phyloP scores from a whole-genome alignment of 2,113 vertebrate species.

The Psettodes erumei region DNA sequence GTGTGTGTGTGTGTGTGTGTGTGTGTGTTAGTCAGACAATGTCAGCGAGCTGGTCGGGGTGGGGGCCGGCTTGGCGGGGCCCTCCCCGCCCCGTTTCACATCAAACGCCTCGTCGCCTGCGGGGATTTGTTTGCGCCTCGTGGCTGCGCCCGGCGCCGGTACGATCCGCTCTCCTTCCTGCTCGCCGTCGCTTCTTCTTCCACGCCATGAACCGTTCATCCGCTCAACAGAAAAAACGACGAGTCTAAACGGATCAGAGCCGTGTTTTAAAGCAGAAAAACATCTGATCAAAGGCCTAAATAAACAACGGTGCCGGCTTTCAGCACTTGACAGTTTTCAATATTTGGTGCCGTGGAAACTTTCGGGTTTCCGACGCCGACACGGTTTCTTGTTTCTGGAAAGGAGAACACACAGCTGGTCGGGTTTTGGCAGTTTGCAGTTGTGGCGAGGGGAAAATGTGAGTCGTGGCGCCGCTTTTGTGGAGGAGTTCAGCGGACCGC shows the following conservation, averaged over 20 bases:
- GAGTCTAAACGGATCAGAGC: neutral
- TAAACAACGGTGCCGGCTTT: neutral
- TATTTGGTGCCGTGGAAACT: neutral
- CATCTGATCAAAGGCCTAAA: neutral
- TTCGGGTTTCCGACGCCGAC: neutral
- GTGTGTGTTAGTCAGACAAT: conserved; percentile 44
- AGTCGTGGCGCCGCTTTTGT: neutral
- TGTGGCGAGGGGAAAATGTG: neutral
- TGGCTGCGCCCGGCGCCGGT: conserved; percentile 8
- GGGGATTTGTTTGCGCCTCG: conserved; percentile 59
- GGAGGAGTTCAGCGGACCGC: neutral
- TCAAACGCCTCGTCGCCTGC: conserved; percentile 60
- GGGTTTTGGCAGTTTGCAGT: neutral
- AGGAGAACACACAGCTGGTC: conserved; percentile 14
- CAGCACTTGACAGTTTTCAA: neutral
- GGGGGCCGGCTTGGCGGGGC: conserved; percentile 50
- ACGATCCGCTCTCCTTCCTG: conserved; percentile 21
- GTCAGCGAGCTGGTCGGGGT: conserved; percentile 42
- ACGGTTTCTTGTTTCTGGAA: conserved; percentile 14
- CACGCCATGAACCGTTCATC: neutral
- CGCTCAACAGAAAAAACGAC: conserved; percentile 1
- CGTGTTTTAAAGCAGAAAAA: neutral
- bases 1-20: conserved; percentile 56
- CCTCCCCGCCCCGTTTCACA: conserved; percentile 57
- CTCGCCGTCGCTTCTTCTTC: neutral